Percentiles rank a stretch among this genome's conserved stretches.
Evolutionary conservation across 2,888 invertebrate genomes (phyloP).

Genomic region (Pseudanteris insignis): DNA sequence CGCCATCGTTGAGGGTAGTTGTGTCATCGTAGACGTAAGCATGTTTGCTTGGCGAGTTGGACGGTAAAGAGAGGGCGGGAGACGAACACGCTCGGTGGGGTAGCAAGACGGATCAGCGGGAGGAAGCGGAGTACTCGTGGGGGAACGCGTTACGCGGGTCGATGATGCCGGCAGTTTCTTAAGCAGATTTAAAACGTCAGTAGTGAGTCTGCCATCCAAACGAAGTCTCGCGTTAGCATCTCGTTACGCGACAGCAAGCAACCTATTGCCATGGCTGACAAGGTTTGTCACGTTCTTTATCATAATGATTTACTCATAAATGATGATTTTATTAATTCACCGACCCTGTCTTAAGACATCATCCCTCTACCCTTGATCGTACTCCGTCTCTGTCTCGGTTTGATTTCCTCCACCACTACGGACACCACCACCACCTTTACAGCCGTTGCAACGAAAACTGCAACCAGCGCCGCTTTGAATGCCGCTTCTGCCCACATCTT

Average conservation of each 20-base stretch:
- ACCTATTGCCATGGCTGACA: constrained; percentile 8
- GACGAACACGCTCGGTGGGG: constrained; percentile 20
- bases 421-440: too few species aligned
- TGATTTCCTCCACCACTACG: too few species aligned
- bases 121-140: constrained; percentile 15
- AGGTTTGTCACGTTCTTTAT: constrained; percentile 9
- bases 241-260: background rate
- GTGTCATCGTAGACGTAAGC: constrained; percentile 12
- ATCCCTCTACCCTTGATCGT: too few species aligned
- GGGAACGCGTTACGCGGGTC: constrained; percentile 22
- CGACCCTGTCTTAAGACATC: constrained; percentile 1
- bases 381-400: too few species aligned
- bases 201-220: too few species aligned
- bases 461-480: too few species aligned
- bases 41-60: constrained; percentile 4
- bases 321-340: background rate
- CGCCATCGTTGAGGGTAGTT: constrained; percentile 9
- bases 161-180: constrained; percentile 29
- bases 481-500: too few species aligned
- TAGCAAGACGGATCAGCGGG: constrained; percentile 13
- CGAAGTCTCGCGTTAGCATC: constrained; percentile 4
- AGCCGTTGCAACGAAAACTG: too few species aligned
- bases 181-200: constrained; percentile 3
- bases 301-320: background rate
- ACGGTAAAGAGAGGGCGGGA: constrained; percentile 6